Percentiles rank a stretch among this genome's conserved stretches.
Conservation (phyloP, 2,113 vertebrate genomes). For the Tympanuchus pallidicinctus region DNA sequence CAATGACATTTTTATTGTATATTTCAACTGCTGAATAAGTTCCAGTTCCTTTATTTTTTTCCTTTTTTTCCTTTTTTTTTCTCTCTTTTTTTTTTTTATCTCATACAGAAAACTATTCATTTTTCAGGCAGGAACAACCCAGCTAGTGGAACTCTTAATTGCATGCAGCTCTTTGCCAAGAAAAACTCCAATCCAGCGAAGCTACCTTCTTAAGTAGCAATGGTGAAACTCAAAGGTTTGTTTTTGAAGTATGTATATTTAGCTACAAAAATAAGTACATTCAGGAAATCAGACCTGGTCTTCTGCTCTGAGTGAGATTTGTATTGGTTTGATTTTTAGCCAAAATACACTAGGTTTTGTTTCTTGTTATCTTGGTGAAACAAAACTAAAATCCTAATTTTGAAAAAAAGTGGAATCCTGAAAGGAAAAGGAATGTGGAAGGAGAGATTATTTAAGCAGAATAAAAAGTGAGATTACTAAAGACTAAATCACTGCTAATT, state of each 20-base stretch:
- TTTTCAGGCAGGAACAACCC: conserved; percentile 50
- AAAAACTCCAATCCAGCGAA: background rate
- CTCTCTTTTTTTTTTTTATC: background rate
- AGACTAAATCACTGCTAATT: background rate
- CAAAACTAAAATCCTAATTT: background rate
- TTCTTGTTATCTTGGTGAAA: background rate
- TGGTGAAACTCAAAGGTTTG: background rate
- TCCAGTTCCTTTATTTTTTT: background rate
- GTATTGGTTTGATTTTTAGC: background rate
- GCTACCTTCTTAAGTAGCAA: background rate
- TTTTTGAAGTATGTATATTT: background rate
- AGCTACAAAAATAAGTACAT: background rate
- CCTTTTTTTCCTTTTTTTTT: background rate
- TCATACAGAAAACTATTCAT: conserved; percentile 41
- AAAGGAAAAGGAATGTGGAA: background rate
- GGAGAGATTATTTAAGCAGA: background rate
- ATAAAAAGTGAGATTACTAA: background rate
- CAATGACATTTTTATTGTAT: conserved; percentile 60
- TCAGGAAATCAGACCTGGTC: background rate
- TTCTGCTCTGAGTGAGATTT: background rate
- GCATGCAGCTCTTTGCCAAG: conserved; percentile 14
- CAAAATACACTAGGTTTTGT: background rate
- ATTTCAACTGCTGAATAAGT: conserved; percentile 66
- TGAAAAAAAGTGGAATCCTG: background rate
- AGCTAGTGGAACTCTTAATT: conserved; percentile 58